Evolutionary conservation across 2,888 invertebrate genomes (phyloP).

Genomic region (Idaea dimidiata): DNA sequence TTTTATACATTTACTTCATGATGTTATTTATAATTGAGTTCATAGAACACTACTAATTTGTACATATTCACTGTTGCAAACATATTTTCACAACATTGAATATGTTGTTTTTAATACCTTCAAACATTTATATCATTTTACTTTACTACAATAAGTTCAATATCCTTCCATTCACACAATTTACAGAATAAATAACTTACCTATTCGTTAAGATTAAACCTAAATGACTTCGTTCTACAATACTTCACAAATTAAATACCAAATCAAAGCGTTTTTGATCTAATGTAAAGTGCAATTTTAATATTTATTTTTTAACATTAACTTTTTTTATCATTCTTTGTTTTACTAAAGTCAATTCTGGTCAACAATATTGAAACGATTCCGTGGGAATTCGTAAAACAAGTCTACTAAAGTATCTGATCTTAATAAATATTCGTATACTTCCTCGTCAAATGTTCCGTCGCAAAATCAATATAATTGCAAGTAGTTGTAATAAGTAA

Average conservation of each 20-base stretch:
- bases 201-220: constrained; percentile 42
- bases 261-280: constrained; percentile 32
- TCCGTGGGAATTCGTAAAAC: no score
- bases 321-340: background rate
- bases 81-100: constrained; percentile 70
- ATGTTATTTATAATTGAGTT: background rate
- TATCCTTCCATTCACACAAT: constrained; percentile 38
- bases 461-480: background rate
- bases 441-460: background rate
- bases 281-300: constrained; percentile 10
- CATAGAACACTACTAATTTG: constrained; percentile 15
- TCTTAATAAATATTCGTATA: background rate
- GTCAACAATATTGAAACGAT: background rate
- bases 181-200: constrained; percentile 74
- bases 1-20: background rate
- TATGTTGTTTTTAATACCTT: constrained; percentile 32
- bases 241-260: constrained; percentile 35
- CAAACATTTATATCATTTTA: constrained; percentile 23
- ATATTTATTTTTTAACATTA: background rate
- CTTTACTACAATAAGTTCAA: background rate
- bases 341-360: background rate
- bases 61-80: constrained; percentile 70
- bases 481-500: constrained; percentile 26
- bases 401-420: background rate
- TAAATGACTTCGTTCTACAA: constrained; percentile 64